Evolutionary conservation across 1,140 invertebrate species (phyloP), one percentile per base, ranked within the genome.

Genomic region (Plodia interpunctella): DNA sequence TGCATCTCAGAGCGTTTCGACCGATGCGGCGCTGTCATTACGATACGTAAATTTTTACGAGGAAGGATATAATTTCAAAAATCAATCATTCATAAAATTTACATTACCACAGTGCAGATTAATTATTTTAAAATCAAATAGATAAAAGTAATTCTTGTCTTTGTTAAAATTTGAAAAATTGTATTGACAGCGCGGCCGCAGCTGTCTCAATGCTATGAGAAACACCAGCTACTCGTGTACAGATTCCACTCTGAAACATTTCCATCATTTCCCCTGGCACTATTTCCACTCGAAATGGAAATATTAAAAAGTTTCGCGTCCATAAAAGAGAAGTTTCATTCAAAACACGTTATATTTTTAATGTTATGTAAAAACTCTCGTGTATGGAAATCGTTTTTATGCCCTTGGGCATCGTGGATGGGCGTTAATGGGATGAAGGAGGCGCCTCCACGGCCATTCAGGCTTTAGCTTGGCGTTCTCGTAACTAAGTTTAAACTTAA

Each of bases 281-380:
- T 44, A 44, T 44, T 44, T 44, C 38, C 38, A 10, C 38, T 15
- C 38, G 38, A 17, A 44, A 15, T 44, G 38, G 38, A 44, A 35
- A 44, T 44, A 44, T 44, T 44, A 44, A 44, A 44, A 44, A 44
- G 38, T 44, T 44, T 44, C 38, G 38, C 38, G 38, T 44, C n/a
- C 38, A 44, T 44, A 44, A 44, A 44, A 44, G 38, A 17, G 38
- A 10, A 44, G 38, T 44, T 44, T 15, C 38, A 44, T 44, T 44
- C 15, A 44, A 44, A 44, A 44, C 38, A 44, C 9, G 38, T 44
- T 44, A 44, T 44, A 44, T 44, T 44, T 44, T 44, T 44, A 44
- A 44, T 44, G 15, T 44, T 44, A 44, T 44, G 38, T 44, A 17
- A 44, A 44, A 44, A 44, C 38, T 44, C 38, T 44, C 15, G 38